Base-by-base conservation (phyloP, 1,140 invertebrate species). In the Rhizoglyphus robini region DNA sequence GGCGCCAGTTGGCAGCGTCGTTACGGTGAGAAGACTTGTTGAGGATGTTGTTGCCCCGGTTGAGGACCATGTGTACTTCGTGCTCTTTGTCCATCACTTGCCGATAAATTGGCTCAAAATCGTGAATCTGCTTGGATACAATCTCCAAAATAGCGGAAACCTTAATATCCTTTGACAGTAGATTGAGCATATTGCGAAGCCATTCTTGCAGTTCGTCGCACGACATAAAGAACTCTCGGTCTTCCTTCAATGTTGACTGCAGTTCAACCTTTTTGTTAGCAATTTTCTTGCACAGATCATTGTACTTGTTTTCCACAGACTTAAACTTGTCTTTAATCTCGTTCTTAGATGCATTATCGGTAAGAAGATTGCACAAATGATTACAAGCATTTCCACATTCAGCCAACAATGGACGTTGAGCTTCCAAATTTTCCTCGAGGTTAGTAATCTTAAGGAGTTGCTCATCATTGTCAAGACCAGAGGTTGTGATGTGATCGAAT, bases 31-130 rank as follows among this genome's bases (percentile, higher is more conserved):
- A 34, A 23, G 15, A 58, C 74, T 73, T 34, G 73, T 29, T 60
- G 2, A 60, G 27, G 2, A 60, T 15, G 27, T 60, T 60, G 23
- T 34, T 71, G 68, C 91, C 93, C 77, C 93, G 94, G 72, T 94
- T 91, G 23, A 95, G 75, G 3, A 96, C 79, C 87, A 94, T 91
- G 67, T 93, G 90, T 0, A 95, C 84, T 78, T 95, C 90, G 71
- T 94, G 90, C 73, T 95, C 91, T 67, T 90, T 85, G 60, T 84
- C 82, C 77, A 91, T 85, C 0, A 93, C 86, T 71, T 92, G 88
- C 65, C 87, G 81, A 73, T 94, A 93, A 20, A 90, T 80, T 1
- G 88, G 88, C 76, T 92, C 89, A 73, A 93, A 90, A 61, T 88
- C 83, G 68, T 86, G 83, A 36, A 92, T 79, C 78, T 96, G 92